Percentiles rank a stretch among this genome's conserved stretches.
Evolutionary conservation across 2,888 invertebrate species (phyloP).

Genomic region (Empis stercorea): DNA sequence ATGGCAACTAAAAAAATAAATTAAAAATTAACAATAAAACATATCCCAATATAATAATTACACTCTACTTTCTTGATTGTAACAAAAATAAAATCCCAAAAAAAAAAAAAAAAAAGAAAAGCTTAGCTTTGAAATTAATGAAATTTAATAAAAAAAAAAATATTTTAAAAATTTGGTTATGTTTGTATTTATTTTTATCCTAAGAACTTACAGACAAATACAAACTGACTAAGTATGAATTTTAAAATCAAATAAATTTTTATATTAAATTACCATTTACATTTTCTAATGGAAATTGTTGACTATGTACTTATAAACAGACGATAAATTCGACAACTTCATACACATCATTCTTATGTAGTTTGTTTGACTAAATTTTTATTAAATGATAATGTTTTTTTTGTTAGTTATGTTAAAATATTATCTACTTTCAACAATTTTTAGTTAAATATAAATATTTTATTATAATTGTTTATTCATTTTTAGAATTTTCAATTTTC

Average conservation of each 20-base stretch:
- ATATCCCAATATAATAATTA: background rate
- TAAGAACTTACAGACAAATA: no score
- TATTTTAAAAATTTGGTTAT: no score
- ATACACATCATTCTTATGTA: no score
- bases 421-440: background rate
- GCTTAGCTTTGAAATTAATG: background rate
- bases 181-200: no score
- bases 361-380: no score
- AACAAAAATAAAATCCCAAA: background rate
- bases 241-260: no score
- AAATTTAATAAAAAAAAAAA: background rate
- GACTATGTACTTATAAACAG: no score
- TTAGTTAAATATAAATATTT: background rate
- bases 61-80: background rate
- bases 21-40: background rate
- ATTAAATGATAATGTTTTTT: background rate
- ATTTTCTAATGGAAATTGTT: no score
- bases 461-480: background rate
- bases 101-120: no score
- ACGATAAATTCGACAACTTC: no score
- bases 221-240: no score
- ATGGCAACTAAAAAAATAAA: constrained; percentile 70
- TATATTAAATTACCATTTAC: no score
- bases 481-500: constrained; percentile 8
- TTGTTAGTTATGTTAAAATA: background rate